Base-by-base conservation (phyloP, 2,888 invertebrate species). In the Pterostichus madidus region DNA sequence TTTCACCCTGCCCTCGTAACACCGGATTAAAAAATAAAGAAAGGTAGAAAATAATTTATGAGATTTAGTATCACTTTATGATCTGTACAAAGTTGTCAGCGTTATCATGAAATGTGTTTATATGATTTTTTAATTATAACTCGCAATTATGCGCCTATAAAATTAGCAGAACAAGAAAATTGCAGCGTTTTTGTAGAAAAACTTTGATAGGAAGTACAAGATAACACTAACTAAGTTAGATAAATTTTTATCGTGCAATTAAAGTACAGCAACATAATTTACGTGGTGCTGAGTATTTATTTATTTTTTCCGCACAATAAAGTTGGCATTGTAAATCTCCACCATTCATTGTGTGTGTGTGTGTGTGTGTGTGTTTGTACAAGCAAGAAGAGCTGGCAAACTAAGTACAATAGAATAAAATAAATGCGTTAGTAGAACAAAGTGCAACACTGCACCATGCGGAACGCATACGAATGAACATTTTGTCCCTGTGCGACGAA, bases 261-360 rank as follows among this genome's bases (percentile, higher is more conserved):
- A 75, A 49, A 75, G 49, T 31, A n/a, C 49, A 75, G n/a, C 15
- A 32, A 75, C 52, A 59, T 77, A 77, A 77, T 77, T 77, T 77
- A 77, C 59, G 77, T 77, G 52, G 53, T 77, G 77, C 39, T 56
- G 77, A 53, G 77, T 79, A 79, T 79, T 79, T 79, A 79, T 79
- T 79, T 79, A 79, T 79, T 79, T 79, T 79, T 79, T 79, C 79
- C 79, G 79, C 79, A 64, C 79, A 68, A 79, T 79, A 79, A 79
- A 79, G 68, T 68, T 46, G 49, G 49, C 64, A 64, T 64, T 39
- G 78, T 78, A 78, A 78, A 78, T 78, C 78, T 78, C 35, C 44
- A 11, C 73, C 31, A 44, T 35, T 56, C 76, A 46, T 35, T 53
- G 75, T 75, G 44, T 15, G 10, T 56, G n/a, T 39, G 35, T 64